Conservation (phyloP, 2,797 vertebrate species). For the Somateria mollissima region DNA sequence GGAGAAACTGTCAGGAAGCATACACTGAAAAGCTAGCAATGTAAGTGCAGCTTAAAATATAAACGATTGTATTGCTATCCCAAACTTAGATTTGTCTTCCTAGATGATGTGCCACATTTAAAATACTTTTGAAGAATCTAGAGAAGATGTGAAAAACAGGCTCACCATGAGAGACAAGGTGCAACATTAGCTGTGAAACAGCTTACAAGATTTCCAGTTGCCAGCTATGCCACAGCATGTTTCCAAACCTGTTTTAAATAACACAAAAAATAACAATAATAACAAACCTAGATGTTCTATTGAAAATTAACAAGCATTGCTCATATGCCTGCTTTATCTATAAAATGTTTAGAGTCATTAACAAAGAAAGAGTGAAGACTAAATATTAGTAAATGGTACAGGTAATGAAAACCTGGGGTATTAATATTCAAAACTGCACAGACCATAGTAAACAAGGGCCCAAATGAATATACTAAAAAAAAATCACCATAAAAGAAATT, state of each 20-base stretch:
- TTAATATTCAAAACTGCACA: not conserved
- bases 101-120: not conserved
- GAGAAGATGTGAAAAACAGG: not conserved
- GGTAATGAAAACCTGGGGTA: not conserved
- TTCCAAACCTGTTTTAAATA: not conserved
- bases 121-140: not conserved
- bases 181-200: not conserved
- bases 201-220: not conserved
- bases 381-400: not conserved
- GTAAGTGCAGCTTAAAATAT: not conserved
- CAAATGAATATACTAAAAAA: not conserved
- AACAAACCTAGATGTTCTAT: not conserved
- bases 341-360: not conserved
- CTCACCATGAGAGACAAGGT: not conserved
- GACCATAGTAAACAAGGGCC: not conserved
- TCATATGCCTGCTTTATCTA: not conserved
- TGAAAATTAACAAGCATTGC: not conserved
- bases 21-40: not conserved
- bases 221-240: not conserved
- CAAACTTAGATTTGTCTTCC: not conserved
- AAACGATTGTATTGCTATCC: not conserved
- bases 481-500: not conserved
- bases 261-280: not conserved
- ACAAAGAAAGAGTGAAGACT: not conserved
- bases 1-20: not conserved